Evolutionary conservation across 1,140 invertebrate genomes (phyloP).

Genomic region (Agrilus planipennis): DNA sequence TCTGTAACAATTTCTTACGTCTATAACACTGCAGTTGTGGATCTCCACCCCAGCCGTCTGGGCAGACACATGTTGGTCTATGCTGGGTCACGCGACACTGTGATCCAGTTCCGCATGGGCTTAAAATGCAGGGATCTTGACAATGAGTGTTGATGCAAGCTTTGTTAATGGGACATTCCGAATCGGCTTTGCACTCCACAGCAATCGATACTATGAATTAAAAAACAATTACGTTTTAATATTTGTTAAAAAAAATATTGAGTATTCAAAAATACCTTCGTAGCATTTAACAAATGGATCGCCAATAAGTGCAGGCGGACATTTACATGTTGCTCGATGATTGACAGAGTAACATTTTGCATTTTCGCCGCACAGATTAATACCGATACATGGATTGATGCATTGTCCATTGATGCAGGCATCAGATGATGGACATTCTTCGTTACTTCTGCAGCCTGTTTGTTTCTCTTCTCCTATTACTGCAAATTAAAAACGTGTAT

Average conservation of each 20-base stretch:
- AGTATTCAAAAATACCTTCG: constrained; percentile 17
- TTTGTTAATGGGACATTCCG: constrained; percentile 59
- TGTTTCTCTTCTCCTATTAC: too few relatives aligned
- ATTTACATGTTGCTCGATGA: constrained; percentile 66
- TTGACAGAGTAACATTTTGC: constrained; percentile 65
- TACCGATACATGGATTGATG: constrained; percentile 60
- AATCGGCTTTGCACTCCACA: constrained; percentile 56
- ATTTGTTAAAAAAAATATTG: background rate
- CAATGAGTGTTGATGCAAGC: constrained; percentile 69
- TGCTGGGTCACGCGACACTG: constrained; percentile 61
- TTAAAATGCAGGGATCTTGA: constrained; percentile 66
- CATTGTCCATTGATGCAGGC: constrained; percentile 63
- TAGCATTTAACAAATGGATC: constrained; percentile 69
- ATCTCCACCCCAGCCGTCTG: constrained; percentile 73
- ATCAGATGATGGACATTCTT: constrained; percentile 58
- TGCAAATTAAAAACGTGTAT: too few relatives aligned
- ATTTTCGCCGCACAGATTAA: constrained; percentile 63
- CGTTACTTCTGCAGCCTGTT: constrained; percentile 54
- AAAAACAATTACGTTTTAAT: background rate
- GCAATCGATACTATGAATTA: constrained; percentile 34
- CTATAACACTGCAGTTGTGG: constrained; percentile 75
- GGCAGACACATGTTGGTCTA: constrained; percentile 69
- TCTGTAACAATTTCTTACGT: constrained; percentile 47
- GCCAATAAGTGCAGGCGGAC: constrained; percentile 60
- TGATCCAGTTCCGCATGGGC: constrained; percentile 68